Conservation (phyloP, 2,113 vertebrate species). For the Sardina pilchardus region DNA sequence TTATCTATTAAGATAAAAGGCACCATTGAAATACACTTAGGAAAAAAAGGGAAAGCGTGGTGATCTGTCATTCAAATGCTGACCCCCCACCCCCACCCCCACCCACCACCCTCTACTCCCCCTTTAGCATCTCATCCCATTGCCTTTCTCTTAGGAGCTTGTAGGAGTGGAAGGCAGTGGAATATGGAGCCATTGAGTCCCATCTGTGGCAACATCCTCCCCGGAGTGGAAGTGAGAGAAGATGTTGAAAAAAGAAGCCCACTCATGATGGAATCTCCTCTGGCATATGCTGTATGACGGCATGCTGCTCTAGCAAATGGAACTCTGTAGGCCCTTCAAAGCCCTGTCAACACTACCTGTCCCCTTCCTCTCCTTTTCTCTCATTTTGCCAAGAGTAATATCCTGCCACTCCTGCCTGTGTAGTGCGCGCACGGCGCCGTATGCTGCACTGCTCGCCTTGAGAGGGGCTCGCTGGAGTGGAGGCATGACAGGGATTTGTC, state of each 20-base stretch:
- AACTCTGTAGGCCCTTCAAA: background rate
- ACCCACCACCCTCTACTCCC: background rate
- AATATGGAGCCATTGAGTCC: background rate
- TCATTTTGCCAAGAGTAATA: background rate
- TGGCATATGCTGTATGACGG: background rate
- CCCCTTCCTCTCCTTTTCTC: background rate
- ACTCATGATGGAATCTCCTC: background rate
- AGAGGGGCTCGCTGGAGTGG: slow-evolving; percentile 30
- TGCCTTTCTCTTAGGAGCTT: background rate
- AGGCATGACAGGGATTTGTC: slow-evolving; percentile 52
- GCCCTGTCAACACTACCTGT: background rate
- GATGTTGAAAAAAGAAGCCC: background rate
- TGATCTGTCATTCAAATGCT: background rate
- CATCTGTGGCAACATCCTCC: background rate
- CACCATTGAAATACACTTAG: background rate
- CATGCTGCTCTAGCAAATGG: background rate
- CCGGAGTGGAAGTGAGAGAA: background rate
- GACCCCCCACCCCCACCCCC: background rate
- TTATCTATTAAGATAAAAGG: slow-evolving; percentile 1
- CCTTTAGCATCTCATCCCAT: background rate
- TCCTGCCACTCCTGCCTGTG: slow-evolving; percentile 20
- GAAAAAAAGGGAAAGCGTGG: background rate
- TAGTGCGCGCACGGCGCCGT: slow-evolving; percentile 20
- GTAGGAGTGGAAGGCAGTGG: background rate
- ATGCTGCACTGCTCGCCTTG: slow-evolving; percentile 45